phyloP scores from a whole-genome alignment of 2,888 invertebrate species.

The Acleris sparsana region DNA sequence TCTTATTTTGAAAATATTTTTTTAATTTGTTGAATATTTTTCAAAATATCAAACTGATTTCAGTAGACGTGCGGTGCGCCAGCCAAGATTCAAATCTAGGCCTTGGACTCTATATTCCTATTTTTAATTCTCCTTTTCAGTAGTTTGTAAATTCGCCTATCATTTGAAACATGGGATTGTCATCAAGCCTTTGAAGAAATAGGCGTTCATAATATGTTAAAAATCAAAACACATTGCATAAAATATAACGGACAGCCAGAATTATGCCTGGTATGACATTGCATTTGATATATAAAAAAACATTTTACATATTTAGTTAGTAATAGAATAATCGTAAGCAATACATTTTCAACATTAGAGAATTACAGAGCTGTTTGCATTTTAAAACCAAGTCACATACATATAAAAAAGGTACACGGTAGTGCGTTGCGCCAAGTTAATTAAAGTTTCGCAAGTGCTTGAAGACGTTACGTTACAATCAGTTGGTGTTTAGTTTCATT shows the following conservation, averaged over 20 bases:
- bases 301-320: constrained; percentile 4
- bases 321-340: neutral
- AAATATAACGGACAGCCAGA: neutral
- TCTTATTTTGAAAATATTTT: neutral
- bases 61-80: constrained; percentile 26
- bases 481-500: too few relatives aligned
- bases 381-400: neutral
- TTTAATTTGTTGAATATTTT: neutral
- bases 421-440: neutral
- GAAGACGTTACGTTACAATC: too few relatives aligned
- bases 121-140: constrained; percentile 31
- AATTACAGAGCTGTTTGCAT: constrained; percentile 9
- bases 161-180: constrained; percentile 17
- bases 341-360: constrained; percentile 8
- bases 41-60: constrained; percentile 9
- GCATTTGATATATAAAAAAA: constrained; percentile 11
- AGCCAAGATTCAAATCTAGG: constrained; percentile 26
- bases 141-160: constrained; percentile 3
- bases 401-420: neutral
- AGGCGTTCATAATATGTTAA: neutral
- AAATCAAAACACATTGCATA: neutral
- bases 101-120: constrained; percentile 31
- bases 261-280: constrained; percentile 2
- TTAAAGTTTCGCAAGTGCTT: too few relatives aligned
- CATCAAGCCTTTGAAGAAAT: constrained; percentile 4